These are phyloP conservation scores for Drosophila borealis DNA, from an alignment of 2,888 invertebrate genomes.

Conservation along the genomic window DNA sequence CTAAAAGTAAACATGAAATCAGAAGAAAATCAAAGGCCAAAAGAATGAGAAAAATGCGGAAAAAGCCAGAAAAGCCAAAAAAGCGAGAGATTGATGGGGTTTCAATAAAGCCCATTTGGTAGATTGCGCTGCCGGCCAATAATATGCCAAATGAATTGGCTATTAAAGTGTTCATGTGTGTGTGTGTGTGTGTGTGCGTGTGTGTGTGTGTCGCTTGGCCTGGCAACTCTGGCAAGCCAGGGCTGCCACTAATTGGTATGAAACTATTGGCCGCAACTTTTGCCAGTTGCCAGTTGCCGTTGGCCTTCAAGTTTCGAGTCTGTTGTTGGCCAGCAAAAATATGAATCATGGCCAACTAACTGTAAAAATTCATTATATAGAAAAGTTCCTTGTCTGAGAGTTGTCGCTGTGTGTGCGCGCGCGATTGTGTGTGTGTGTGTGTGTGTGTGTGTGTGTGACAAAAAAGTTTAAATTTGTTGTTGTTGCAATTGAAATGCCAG, in stretches of 20 bases:
- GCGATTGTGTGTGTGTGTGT: conserved; percentile 15
- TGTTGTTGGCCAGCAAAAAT: conserved; percentile 33
- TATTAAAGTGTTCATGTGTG: conserved; percentile 42
- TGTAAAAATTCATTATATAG: conserved; percentile 69
- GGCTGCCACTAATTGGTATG: conserved; percentile 63
- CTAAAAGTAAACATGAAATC: background rate
- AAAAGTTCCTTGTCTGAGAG: conserved; percentile 8
- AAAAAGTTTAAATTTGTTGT: conserved; percentile 22
- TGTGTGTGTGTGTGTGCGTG: background rate
- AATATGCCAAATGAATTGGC: conserved; percentile 68
- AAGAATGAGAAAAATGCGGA: background rate
- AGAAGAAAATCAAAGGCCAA: conserved; percentile 1
- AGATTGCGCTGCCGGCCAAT: conserved; percentile 56
- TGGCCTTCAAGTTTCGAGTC: conserved; percentile 43
- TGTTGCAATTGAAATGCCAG: conserved; percentile 68
- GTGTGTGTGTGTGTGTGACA: conserved; percentile 11
- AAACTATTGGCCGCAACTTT: conserved; percentile 58
- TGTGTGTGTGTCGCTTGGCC: conserved; percentile 17
- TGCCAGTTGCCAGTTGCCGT: conserved; percentile 28
- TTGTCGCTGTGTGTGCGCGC: conserved; percentile 18
- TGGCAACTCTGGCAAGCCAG: conserved; percentile 40
- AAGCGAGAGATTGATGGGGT: conserved; percentile 66
- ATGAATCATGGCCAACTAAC: conserved; percentile 74
- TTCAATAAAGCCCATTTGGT: conserved; percentile 67
- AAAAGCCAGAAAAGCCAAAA: background rate